phyloP scores from a whole-genome alignment of 2,888 invertebrate genomes.

The Athalia circularis region DNA sequence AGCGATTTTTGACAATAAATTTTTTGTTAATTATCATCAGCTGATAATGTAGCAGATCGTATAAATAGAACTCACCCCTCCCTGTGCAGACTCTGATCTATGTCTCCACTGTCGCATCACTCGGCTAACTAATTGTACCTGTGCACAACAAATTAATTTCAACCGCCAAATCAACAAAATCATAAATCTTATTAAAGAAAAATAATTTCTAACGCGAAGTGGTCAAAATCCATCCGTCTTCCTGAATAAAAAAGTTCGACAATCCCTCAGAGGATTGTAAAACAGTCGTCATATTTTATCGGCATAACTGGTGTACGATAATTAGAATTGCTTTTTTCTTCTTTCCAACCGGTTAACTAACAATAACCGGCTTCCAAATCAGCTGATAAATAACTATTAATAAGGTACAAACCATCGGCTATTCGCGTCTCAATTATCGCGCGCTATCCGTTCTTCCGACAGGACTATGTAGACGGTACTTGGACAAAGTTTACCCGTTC shows the following conservation, averaged over 20 bases:
- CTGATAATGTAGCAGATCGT: conserved; percentile 7
- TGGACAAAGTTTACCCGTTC: too few relatives aligned
- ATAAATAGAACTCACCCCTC: conserved; percentile 26
- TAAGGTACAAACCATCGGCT: too few relatives aligned
- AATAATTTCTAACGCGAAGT: neutral
- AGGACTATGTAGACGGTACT: too few relatives aligned
- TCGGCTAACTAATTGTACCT: conserved; percentile 39
- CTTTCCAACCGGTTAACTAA: too few relatives aligned
- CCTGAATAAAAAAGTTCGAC: neutral
- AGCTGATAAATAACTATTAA: too few relatives aligned
- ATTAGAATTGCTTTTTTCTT: too few relatives aligned
- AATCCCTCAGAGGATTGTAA: neutral
- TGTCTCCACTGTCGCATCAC: conserved; percentile 39
- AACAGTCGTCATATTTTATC: neutral
- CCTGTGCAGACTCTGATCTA: conserved; percentile 14
- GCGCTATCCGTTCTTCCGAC: too few relatives aligned
- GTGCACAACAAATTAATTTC: conserved; percentile 19
- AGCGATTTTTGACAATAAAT: neutral
- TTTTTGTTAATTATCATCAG: neutral
- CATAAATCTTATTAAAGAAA: neutral
- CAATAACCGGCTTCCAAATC: too few relatives aligned
- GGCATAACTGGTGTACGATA: neutral
- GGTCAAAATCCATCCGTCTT: neutral
- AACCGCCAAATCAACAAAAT: too few relatives aligned
- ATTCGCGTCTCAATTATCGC: too few relatives aligned